These are phyloP conservation scores for Tholera decimalis DNA, from an alignment of 2,888 invertebrate species.

Conservation along the genomic window DNA sequence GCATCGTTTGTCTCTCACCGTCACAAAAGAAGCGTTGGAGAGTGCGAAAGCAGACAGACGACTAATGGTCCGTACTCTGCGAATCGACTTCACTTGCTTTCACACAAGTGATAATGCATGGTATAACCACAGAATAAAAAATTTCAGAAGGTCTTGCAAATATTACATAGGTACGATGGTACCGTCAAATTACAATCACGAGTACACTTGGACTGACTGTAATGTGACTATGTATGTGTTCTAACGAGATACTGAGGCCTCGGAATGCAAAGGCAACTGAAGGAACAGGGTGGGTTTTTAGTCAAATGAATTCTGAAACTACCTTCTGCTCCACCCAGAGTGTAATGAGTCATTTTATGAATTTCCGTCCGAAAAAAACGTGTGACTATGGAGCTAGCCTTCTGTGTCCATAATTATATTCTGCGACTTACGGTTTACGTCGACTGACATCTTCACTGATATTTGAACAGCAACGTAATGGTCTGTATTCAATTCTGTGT, in stretches of 20 bases:
- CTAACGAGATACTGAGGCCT: no score
- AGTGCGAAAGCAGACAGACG: conserved; percentile 70
- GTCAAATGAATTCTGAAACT: no score
- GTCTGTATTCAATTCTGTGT: conserved; percentile 47
- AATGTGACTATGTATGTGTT: not conserved
- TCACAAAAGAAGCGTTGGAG: conserved; percentile 78
- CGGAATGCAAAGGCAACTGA: no score
- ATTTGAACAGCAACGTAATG: conserved; percentile 50
- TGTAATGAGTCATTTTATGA: no score
- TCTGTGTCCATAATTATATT: not conserved
- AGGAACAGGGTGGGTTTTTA: no score
- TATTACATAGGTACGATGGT: not conserved
- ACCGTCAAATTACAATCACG: not conserved
- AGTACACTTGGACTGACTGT: not conserved
- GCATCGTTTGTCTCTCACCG: conserved; percentile 77
- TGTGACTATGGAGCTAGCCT: not conserved
- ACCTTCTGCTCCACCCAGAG: no score
- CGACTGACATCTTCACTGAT: conserved; percentile 36
- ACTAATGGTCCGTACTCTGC: conserved; percentile 77
- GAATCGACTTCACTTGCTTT: conserved; percentile 71
- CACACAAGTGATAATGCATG: conserved; percentile 69
- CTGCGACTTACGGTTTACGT: conserved; percentile 19
- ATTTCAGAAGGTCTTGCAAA: conserved; percentile 6
- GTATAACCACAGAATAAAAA: conserved; percentile 7
- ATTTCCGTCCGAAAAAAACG: no score